Evolutionary conservation across 2,888 invertebrate genomes (phyloP), one percentile per base, ranked within the genome.

Genomic region (Oeneis ivallda): DNA sequence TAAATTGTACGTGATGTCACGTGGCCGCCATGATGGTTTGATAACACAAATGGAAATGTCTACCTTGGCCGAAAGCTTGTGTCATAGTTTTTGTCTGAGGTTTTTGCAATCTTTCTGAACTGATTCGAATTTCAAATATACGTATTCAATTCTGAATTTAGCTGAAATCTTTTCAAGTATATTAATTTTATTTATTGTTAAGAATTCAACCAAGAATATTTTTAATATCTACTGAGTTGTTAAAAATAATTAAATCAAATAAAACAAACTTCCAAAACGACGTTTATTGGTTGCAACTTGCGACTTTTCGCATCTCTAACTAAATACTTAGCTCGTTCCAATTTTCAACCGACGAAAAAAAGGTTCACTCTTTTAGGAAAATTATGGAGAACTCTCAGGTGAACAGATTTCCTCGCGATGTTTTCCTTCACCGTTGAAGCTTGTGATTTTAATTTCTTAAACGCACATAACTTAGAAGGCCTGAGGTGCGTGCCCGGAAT

Each of bases 1-100:
- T 17, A n/a, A n/a, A n/a, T n/a, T n/a, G 54, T 50, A 58, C 58
- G 58, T 47, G 47, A 47, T 47, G 47, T 47, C 47, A 58, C 58
- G 47, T 58, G 45, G 54, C 39, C 11, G 41, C 17, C 39, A 41
- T 58, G 34, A 58, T 58, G 58, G 26, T 34, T 10, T 34, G 58
- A 58, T 58, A 58, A 47, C 47, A 58, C 34, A 26, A 41, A 26
- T 19, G 26, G 17, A 26, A 41, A 26, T 19, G 26, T 45, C 58
- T 34, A 47, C 45, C 34, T 45, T 58, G 58, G 58, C 58, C 45
- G 32, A 58, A 45, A 45, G 58, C 15, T 19, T 47, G 45, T 58
- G 58, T 47, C 58, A 58, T 47, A 58, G 34, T 26, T 58, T 57
- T 47, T 19, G 56, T 11, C 10, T 56, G 56, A 26, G 19, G 19